Conservation (phyloP, 2,888 invertebrate genomes). For the Platypus cylindrus region DNA sequence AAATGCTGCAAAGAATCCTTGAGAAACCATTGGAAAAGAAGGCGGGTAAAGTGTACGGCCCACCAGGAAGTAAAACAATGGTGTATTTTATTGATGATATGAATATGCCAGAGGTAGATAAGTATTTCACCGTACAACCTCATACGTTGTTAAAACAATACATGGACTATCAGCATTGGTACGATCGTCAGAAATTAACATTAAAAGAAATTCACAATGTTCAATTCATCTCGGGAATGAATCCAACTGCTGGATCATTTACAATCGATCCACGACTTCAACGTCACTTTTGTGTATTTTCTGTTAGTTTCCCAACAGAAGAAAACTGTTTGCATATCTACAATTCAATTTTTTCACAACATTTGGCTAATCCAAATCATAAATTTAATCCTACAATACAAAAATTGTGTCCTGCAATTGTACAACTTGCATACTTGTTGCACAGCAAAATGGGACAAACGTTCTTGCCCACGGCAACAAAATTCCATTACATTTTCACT, state of each 20-base stretch:
- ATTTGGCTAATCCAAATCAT: constrained; percentile 49
- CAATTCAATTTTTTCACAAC: constrained; percentile 67
- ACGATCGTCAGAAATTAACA: constrained; percentile 73
- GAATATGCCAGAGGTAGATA: constrained; percentile 96
- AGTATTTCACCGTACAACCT: constrained; percentile 88
- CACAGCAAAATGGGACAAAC: constrained; percentile 61
- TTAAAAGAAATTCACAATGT: constrained; percentile 87
- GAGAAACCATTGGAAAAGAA: constrained; percentile 92
- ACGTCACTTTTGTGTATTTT: constrained; percentile 76
- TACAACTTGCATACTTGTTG: constrained; percentile 59
- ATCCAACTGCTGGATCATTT: constrained; percentile 91
- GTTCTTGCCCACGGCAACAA: constrained; percentile 86
- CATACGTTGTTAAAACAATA: constrained; percentile 88
- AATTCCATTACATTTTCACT: constrained; percentile 92
- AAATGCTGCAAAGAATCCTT: constrained; percentile 75
- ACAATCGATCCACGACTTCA: constrained; percentile 85
- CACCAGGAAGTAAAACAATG: constrained; percentile 83
- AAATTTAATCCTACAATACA: constrained; percentile 51
- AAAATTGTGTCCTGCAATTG: constrained; percentile 47
- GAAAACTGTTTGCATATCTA: constrained; percentile 80
- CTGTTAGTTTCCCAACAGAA: constrained; percentile 72
- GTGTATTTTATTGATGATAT: constrained; percentile 92
- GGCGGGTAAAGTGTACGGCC: constrained; percentile 85
- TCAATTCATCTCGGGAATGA: constrained; percentile 93
- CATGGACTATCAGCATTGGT: constrained; percentile 93